Base-by-base conservation (phyloP, 1,140 invertebrate genomes). In the Vanessa atalanta region DNA sequence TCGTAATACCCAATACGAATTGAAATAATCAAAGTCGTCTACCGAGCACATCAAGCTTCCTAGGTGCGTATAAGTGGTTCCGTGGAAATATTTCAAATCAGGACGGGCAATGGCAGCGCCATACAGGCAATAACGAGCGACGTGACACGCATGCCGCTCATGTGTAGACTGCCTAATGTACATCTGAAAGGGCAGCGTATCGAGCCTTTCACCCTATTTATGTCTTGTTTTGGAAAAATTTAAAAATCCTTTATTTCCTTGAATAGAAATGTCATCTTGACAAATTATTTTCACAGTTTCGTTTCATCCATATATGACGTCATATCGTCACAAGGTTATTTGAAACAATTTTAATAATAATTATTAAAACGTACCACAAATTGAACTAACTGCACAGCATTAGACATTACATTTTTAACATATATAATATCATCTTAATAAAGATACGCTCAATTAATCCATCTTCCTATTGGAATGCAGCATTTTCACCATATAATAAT, bases 11-110 rank as follows among this genome's bases (percentile, higher is more conserved):
- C 16, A 57, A 57, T 23, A 23, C 20, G 11, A 57, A 57, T 23
- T 20, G 53, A 61, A 61, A 69, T 48, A n/a, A 69, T 57, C 67
- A 60, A 69, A 70, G 48, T 70, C 31, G 14, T 55, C 16, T 60
- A 43, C 43, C 57, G 48, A 15, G n/a, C 26, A 61, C 57, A 57
- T 78, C 73, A 70, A 55, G 20, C 50, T 61, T 43, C 47, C 61
- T 85, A 90, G 86, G 81, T 86, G 86, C 85, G 88, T 86, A 88
- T 92, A 90, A 92, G 89, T 90, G 89, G 83, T 89, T 90, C 83
- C 90, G 88, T 92, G 90, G 80, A 92, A 92, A 89, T 91, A 92
- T 91, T 92, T 89, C 87, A 92, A 92, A 92, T 92, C 89, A 87
- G 88, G 70, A 74, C 87, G 79, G 82, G 83, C 84, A 81, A 84